Base-by-base conservation (phyloP, 2,888 invertebrate species). In the Drosophila anomalata region DNA sequence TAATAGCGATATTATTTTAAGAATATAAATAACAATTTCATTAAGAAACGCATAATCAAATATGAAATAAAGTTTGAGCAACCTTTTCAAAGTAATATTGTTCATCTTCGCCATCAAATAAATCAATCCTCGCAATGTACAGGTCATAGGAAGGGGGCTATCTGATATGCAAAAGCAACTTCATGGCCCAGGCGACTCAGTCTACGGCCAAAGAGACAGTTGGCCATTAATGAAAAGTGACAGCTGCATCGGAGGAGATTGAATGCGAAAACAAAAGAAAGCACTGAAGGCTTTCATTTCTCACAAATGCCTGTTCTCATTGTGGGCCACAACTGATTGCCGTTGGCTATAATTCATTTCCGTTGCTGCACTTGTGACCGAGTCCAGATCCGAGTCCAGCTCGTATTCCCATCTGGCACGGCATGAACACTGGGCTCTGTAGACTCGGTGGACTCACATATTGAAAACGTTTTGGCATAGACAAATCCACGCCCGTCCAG, bases 201-300 rank as follows among this genome's bases (percentile, higher is more conserved):
- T 56, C 36, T 11, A 1, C n/a, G 29, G 39, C 17, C 22, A 22
- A 6, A 12, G n/a, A 33, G 8, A 24, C 24, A 8, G 22, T 26
- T 31, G 47, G 60, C 52, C 48, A 47, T 70, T 73, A 75, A 77
- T 80, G 71, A 70, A 75, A 75, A 78, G 68, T 66, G 63, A 41
- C 76, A 76, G 70, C 55, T 73, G 52, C 56, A 53, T 20, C 29
- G 42, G 56, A 63, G 60, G 44, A 48, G 58, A 54, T 68, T 68
- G 42, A 58, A 58, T 41, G 33, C 24, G 59, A 39, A 52, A 70
- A 69, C 60, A 60, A 47, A 65, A 47, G 31, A 39, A 24, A 65
- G 52, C 62, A 53, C 31, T 33, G 46, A 29, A 14, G 51, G 54
- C 69, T 50, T 51, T 53, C 56, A 62, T 61, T 57, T 54, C 57